phyloP scores from a whole-genome alignment of 2,797 vertebrate genomes.

The Centropyge bicolor region DNA sequence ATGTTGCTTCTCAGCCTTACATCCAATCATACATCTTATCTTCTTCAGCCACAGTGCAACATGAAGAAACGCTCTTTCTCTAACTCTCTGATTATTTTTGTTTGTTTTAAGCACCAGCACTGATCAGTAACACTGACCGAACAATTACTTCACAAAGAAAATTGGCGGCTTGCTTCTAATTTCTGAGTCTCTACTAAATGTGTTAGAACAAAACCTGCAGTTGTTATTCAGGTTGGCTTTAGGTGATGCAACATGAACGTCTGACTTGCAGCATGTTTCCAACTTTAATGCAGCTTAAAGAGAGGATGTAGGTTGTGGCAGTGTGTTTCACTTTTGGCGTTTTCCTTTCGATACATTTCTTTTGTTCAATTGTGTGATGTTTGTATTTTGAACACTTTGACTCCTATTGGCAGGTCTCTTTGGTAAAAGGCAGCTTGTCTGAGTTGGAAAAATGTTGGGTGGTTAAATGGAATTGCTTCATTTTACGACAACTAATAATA shows the following conservation, averaged over 20 bases:
- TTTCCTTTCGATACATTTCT: neutral
- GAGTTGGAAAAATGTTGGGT: neutral
- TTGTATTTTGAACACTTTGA: neutral
- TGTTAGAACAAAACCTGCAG: constrained; percentile 17
- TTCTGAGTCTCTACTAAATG: constrained; percentile 2
- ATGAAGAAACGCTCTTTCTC: neutral
- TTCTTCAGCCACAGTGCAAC: neutral
- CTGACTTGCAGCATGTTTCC: constrained; percentile 12
- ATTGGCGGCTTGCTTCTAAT: too few relatives aligned
- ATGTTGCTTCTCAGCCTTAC: too few relatives aligned
- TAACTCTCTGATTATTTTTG: neutral
- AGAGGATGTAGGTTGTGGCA: neutral
- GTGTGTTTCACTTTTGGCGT: neutral
- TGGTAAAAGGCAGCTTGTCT: neutral
- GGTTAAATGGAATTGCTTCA: neutral
- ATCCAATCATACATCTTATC: neutral
- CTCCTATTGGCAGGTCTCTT: neutral
- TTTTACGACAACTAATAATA: too few relatives aligned
- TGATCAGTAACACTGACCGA: constrained; percentile 17
- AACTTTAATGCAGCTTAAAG: constrained; percentile 11
- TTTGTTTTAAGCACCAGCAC: constrained; percentile 3
- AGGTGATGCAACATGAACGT: constrained; percentile 41
- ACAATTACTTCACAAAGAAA: constrained; percentile 3
- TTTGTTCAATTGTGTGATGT: neutral
- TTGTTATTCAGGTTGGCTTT: constrained; percentile 37